A percentile compares a stretch with the other conserved stretches of the same genome.
Evolutionary conservation across 2,797 vertebrate species (phyloP).

Genomic region (Smutsia gigantea): DNA sequence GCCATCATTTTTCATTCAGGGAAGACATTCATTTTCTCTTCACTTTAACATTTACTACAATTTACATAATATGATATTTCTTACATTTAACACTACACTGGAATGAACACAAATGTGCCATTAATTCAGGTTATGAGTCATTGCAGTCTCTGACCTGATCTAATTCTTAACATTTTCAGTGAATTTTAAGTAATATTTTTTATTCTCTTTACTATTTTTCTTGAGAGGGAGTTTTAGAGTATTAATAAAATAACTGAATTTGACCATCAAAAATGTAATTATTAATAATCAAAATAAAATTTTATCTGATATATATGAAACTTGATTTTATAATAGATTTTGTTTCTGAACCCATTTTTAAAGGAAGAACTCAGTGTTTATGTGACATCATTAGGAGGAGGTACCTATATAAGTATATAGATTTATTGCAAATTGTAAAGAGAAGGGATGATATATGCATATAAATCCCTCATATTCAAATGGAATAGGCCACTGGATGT

Average conservation of each 20-base stretch:
- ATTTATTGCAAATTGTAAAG: background rate
- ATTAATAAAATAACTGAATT: slow-evolving; percentile 11
- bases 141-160: background rate
- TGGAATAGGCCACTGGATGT: background rate
- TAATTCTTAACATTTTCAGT: background rate
- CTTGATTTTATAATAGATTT: background rate
- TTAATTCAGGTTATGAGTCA: background rate
- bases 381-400: background rate
- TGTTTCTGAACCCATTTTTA: background rate
- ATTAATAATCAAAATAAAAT: background rate
- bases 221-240: background rate
- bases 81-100: background rate
- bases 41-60: background rate
- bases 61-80: background rate
- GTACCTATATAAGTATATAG: background rate
- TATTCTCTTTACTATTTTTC: background rate
- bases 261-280: background rate
- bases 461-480: background rate
- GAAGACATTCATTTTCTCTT: background rate
- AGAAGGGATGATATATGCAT: background rate
- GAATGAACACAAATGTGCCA: background rate
- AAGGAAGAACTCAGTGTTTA: background rate
- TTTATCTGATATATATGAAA: background rate
- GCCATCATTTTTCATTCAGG: background rate
- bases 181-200: slow-evolving; percentile 15